phyloP scores from a whole-genome alignment of 2,797 vertebrate genomes.

The Anabacerthia variegaticeps region DNA sequence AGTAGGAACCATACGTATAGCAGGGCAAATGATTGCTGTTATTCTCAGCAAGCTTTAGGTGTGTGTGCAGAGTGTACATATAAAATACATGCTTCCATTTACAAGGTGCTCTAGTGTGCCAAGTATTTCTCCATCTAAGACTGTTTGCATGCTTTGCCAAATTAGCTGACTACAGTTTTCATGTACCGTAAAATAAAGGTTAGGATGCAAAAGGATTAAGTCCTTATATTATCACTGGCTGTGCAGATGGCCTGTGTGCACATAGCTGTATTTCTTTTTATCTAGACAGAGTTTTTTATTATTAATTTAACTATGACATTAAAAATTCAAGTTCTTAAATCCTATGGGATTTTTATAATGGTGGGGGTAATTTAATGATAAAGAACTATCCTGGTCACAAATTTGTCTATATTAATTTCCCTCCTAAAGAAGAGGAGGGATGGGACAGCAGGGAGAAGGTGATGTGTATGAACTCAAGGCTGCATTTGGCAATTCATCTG shows the following conservation, averaged over 20 bases:
- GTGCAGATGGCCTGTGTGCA: background rate
- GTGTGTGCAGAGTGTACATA: background rate
- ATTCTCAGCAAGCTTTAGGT: background rate
- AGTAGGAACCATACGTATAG: too few relatives aligned
- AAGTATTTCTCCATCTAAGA: background rate
- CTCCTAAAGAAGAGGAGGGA: background rate
- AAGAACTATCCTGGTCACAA: background rate
- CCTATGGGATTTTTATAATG: background rate
- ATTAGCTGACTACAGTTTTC: background rate
- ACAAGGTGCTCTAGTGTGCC: background rate
- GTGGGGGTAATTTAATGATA: background rate
- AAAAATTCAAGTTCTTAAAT: slow-evolving; percentile 3
- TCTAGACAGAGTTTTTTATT: background rate
- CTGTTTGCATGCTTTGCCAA: background rate
- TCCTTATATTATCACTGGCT: background rate
- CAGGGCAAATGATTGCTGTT: background rate
- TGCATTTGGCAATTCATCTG: background rate
- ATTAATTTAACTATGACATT: background rate
- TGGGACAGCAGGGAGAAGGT: background rate
- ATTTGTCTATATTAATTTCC: background rate
- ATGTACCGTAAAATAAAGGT: background rate
- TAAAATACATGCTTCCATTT: background rate
- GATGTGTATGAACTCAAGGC: background rate
- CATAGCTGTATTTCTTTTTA: background rate
- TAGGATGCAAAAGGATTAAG: slow-evolving; percentile 6